These are phyloP conservation scores for Kryptolebias ocellatus DNA, from an alignment of 2,797 vertebrate species.

Conservation along the genomic window DNA sequence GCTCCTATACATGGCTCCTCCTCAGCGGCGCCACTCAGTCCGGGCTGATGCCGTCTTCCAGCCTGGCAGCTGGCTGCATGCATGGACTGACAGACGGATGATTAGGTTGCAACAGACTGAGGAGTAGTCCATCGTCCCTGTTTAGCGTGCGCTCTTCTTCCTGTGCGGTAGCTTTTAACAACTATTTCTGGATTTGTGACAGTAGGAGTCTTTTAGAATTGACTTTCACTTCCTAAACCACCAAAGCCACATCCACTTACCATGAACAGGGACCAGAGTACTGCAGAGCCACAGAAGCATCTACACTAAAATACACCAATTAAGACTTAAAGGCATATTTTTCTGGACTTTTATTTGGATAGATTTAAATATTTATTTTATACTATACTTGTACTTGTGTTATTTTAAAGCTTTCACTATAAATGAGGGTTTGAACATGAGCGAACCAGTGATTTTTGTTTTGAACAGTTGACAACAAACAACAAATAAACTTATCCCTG, in stretches of 20 bases:
- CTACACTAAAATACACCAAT: not conserved
- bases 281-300: not conserved
- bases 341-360: not conserved
- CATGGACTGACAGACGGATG: conserved; percentile 49
- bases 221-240: conserved; percentile 46
- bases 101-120: conserved; percentile 42
- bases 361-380: not conserved
- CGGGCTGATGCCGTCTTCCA: conserved; percentile 59
- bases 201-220: conserved; percentile 45
- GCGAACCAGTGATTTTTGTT: too few species aligned
- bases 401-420: too few species aligned
- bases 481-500: too few species aligned
- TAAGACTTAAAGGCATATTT: not conserved
- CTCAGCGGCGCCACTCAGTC: conserved; percentile 67
- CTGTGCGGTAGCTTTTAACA: conserved; percentile 41
- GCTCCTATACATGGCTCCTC: conserved; percentile 61
- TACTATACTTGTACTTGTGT: not conserved
- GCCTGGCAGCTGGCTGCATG: conserved; percentile 66
- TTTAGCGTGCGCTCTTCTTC: conserved; percentile 56
- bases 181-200: conserved; percentile 66
- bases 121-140: conserved; percentile 49
- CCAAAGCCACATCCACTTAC: not conserved
- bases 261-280: not conserved
- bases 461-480: too few species aligned
- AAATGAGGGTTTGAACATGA: too few species aligned